Evolutionary conservation across 2,797 vertebrate genomes (phyloP).

Genomic region (Rhyacichthys aspro): DNA sequence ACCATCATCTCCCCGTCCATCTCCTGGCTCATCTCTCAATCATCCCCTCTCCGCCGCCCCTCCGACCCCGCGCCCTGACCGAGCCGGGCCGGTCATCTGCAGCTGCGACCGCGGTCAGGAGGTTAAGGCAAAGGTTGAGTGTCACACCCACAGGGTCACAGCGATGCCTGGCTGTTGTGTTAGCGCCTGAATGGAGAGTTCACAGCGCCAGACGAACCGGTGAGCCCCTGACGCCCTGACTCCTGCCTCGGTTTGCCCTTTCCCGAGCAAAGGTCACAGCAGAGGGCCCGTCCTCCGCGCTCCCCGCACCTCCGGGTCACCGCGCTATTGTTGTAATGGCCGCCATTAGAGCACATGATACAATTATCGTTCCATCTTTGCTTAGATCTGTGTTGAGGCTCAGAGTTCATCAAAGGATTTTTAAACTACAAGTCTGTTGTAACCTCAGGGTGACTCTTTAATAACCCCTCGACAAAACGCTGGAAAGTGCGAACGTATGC

Average conservation of each 20-base stretch:
- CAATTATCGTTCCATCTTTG: constrained; percentile 69
- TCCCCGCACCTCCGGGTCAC: constrained; percentile 60
- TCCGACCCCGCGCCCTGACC: constrained; percentile 59
- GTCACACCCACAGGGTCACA: constrained; percentile 83
- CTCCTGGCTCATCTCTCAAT: constrained; percentile 55
- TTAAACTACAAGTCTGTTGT: constrained; percentile 45
- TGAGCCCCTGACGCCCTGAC: constrained; percentile 66
- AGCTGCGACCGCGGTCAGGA: constrained; percentile 80
- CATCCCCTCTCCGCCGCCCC: constrained; percentile 24
- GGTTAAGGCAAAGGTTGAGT: constrained; percentile 84
- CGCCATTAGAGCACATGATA: constrained; percentile 73
- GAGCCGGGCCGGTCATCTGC: constrained; percentile 63
- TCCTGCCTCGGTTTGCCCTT: constrained; percentile 71
- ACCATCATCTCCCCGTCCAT: constrained; percentile 10
- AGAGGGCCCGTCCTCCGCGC: constrained; percentile 34
- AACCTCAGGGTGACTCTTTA: constrained; percentile 62
- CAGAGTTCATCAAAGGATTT: constrained; percentile 69
- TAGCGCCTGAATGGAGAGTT: constrained; percentile 78
- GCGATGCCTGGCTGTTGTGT: constrained; percentile 73
- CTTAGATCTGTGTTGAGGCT: constrained; percentile 49
- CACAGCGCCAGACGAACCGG: constrained; percentile 70
- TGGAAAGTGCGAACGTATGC: constrained; percentile 17
- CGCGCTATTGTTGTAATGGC: constrained; percentile 68
- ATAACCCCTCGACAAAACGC: too few species aligned
- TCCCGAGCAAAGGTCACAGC: constrained; percentile 66